Conservation (phyloP, 2,797 vertebrate genomes). For the Phataginus tetradactyla region DNA sequence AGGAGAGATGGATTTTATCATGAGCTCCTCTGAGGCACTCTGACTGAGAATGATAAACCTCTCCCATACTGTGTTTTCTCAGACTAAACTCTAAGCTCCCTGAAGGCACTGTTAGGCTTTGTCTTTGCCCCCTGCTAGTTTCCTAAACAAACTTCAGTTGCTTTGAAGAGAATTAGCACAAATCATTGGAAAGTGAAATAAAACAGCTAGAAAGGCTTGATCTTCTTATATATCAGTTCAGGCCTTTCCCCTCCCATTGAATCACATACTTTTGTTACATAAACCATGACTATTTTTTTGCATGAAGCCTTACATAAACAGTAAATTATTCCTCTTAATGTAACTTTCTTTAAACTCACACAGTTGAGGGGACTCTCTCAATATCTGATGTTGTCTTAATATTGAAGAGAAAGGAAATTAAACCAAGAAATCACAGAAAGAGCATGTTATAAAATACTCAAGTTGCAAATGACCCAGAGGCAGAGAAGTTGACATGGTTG, state of each 20-base stretch:
- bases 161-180: background rate
- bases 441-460: background rate
- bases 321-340: background rate
- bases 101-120: background rate
- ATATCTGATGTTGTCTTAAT: slow-evolving; percentile 24
- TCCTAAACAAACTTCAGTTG: background rate
- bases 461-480: slow-evolving; percentile 15
- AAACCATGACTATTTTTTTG: background rate
- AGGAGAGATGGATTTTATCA: background rate
- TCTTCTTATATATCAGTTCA: background rate
- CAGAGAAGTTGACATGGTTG: background rate
- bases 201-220: background rate
- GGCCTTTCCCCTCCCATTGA: background rate
- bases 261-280: background rate
- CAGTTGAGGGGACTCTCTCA: background rate
- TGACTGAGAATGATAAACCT: background rate
- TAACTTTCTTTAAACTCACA: slow-evolving; percentile 27
- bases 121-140: background rate
- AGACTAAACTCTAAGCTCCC: background rate
- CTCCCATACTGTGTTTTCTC: background rate
- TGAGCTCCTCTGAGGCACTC: background rate
- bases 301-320: background rate
- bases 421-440: background rate
- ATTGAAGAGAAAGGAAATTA: slow-evolving; percentile 38
- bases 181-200: background rate